Base-by-base conservation (phyloP, 2,888 invertebrate species). In the Adineta ricciae region DNA sequence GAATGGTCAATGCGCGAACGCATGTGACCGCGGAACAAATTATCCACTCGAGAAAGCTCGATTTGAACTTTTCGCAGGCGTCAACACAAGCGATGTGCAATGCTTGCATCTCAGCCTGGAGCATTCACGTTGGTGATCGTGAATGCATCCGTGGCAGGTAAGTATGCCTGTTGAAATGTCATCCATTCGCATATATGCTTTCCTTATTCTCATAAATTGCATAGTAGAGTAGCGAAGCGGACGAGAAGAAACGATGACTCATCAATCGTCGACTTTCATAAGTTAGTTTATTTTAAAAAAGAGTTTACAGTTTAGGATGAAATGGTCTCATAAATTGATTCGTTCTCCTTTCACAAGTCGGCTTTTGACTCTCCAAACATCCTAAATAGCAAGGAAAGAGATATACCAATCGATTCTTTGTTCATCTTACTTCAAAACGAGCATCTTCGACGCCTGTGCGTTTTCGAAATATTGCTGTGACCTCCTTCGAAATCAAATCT, bases 401-500 rank as follows among this genome's bases (percentile, higher is more conserved):
- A 72, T 85, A 21, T 50, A 38, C 38, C 46, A 16, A 38, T 7
- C 21, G 16, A 41, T 73, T 64, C 24, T 24, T 7, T 7, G 5
- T 8, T 38, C 1, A 21, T 11, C 11, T 41, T 78, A 78, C 78
- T 9, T 78, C 19, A 41, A 78, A 78, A n/a, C 41, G 38, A 24
- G 78, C 64, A 11, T 85, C 85, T 52, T 87, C 86, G 14, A 36
- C 24, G 14, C 89, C 89, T 11, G 88, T 85, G 83, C 87, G 88
- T 84, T 89, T 91, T 73, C 87, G 88, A 0, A 91, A 91, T 38
- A 92, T 88, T 11, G 89, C 91, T 86, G 92, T 91, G 0, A 94
- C 88, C 89, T 94, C 94, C 3, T 90, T 89, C 0, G 92, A 93
- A 82, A 94, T 91, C 3, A 89, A 89, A 87, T 93, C 93, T 89